Evolutionary conservation across 1,140 invertebrate genomes (phyloP), one percentile per base, ranked within the genome.

Genomic region (Leptinotarsa undecemlineata): DNA sequence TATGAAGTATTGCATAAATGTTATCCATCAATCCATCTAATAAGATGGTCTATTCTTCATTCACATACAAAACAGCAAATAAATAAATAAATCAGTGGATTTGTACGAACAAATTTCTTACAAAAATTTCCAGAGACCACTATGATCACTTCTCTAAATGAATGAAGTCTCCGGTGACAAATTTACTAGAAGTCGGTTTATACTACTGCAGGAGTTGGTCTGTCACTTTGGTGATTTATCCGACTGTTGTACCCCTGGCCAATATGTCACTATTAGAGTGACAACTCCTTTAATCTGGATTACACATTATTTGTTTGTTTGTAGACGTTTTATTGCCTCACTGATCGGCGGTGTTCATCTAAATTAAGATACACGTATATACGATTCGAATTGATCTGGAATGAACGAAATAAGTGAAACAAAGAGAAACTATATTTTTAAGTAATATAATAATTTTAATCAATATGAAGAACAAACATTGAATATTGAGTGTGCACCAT

Each of bases 251-350:
- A 61, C 68, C 76, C 78, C 72, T 60, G 74, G 42, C 78, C 77
- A 76, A 80, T 80, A 80, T 76, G 78, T 80, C 78, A 80, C 77
- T 72, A 80, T 80, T 80, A 80, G 71, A 67, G 68, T 75, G 78
- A 80, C 78, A 80, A 76, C 74, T 78, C 61, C 78, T 78, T 78
- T 80, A 80, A 80, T 80, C 78, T 78, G 78, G 78, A 78, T 80
- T 80, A 80, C 72, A 68, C 60, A 74, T 80, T 80, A 80, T 80
- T 80, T 80, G 78, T 78, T 80, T 80, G 78, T 74, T 76, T 66
- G 68, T 67, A 76, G 72, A 74, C 72, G 72, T 75, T 80, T 80
- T 80, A 80, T 80, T 80, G 78, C 77, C 69, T 69, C 66, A 26
- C 61, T 76, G 73, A 76, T 74, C 75, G 75, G 57, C 48, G 72